phyloP scores from a whole-genome alignment of 2,888 invertebrate genomes.

The Molanna angustata region DNA sequence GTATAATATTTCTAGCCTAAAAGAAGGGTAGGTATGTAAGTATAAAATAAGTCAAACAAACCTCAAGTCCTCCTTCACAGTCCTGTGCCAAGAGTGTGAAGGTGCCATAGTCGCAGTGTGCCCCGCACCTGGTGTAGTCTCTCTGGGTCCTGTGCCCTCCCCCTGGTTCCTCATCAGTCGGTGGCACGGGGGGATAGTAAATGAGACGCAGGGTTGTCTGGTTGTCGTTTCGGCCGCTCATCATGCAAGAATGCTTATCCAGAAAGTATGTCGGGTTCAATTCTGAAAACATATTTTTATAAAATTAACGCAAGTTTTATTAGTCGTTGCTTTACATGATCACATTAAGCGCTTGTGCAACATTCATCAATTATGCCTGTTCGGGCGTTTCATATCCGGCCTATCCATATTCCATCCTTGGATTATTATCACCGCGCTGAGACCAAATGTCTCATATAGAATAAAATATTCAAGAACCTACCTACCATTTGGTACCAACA shows the following conservation, averaged over 20 bases:
- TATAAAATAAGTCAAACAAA: constrained; percentile 34
- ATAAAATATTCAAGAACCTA: no score
- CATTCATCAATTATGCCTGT: no score
- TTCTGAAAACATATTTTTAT: constrained; percentile 42
- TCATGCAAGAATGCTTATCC: constrained; percentile 64
- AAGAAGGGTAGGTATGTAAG: no score
- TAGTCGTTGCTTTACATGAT: no score
- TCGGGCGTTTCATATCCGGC: no score
- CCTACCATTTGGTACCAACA: no score
- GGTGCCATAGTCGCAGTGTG: constrained; percentile 73
- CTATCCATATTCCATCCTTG: no score
- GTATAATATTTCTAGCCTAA: no score
- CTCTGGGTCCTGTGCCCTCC: constrained; percentile 41
- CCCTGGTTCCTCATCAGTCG: constrained; percentile 40
- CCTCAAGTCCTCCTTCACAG: constrained; percentile 72
- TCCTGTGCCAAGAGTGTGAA: constrained; percentile 73
- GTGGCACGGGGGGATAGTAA: constrained; percentile 69
- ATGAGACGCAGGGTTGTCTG: constrained; percentile 66
- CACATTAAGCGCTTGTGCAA: no score
- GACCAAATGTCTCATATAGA: no score
- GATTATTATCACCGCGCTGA: no score
- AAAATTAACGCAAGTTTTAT: neutral
- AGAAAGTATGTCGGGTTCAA: constrained; percentile 60
- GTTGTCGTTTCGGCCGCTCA: constrained; percentile 60
- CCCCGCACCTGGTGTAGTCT: constrained; percentile 63